Percentiles rank a stretch among this genome's conserved stretches.
phyloP scores from a whole-genome alignment of 2,113 vertebrate genomes.

The Gavialis gangeticus region DNA sequence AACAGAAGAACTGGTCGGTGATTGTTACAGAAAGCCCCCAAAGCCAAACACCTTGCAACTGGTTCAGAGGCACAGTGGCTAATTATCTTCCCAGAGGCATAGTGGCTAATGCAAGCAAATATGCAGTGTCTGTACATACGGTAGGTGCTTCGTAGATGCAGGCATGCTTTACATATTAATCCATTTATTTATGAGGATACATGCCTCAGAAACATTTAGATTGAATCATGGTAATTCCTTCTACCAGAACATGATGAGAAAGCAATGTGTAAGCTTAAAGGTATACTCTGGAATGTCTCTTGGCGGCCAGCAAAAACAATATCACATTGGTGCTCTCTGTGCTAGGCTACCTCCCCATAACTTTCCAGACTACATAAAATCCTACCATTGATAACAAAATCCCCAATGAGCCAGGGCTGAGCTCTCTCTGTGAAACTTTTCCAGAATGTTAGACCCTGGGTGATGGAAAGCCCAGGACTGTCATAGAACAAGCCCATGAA shows the following conservation, averaged over 20 bases:
- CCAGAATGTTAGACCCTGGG: too few relatives aligned
- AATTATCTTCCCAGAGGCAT: rapidly evolving
- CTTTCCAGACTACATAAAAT: neutral
- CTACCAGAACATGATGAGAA: neutral
- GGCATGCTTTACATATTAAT: neutral
- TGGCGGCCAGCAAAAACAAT: rapidly evolving
- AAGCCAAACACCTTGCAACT: too few relatives aligned
- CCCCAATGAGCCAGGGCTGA: neutral
- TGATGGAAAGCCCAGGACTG: neutral
- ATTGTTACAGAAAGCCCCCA: too few relatives aligned
- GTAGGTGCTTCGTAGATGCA: rapidly evolving
- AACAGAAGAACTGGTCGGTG: neutral
- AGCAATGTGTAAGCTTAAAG: neutral
- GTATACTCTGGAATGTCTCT: neutral
- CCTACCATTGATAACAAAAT: neutral
- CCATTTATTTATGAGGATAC: neutral
- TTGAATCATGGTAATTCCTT: neutral
- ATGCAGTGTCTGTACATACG: neutral
- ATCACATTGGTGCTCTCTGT: neutral
- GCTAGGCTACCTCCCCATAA: neutral
- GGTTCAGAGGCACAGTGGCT: rapidly evolving
- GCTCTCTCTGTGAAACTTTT: too few relatives aligned
- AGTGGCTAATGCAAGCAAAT: neutral
- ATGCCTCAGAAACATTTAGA: neutral
- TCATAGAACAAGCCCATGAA: neutral